These are phyloP conservation scores for Drosophila pseudoananassae DNA, from an alignment of 1,140 invertebrate species.

Conservation along the genomic window DNA sequence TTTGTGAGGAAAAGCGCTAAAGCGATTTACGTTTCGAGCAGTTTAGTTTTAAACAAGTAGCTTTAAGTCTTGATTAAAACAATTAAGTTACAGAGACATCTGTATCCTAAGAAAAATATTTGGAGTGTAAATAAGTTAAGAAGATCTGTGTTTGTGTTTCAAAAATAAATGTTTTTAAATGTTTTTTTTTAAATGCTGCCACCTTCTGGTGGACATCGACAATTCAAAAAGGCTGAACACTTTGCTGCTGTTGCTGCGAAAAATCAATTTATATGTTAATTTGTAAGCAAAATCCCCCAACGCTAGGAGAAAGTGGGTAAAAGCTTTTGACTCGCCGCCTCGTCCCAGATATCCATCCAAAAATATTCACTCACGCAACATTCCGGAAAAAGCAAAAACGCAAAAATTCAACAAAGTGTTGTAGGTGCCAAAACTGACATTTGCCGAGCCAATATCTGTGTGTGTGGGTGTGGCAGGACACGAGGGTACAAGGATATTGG, in stretches of 20 bases:
- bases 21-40: constrained; percentile 58
- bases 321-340: constrained; percentile 30
- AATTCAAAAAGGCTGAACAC: constrained; percentile 65
- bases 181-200: constrained; percentile 16
- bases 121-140: too few relatives aligned
- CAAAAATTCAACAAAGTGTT: constrained; percentile 57
- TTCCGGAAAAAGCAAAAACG: constrained; percentile 25
- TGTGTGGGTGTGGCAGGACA: constrained; percentile 6
- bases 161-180: constrained; percentile 7
- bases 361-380: constrained; percentile 66
- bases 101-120: too few relatives aligned
- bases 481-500: constrained; percentile 8
- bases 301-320: constrained; percentile 35
- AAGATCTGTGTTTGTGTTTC: too few relatives aligned
- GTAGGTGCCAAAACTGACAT: constrained; percentile 77
- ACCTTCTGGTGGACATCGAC: constrained; percentile 44
- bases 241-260: constrained; percentile 40
- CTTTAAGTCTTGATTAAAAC: constrained; percentile 21
- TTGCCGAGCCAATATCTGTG: constrained; percentile 45
- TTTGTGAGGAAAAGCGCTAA: constrained; percentile 38
- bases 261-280: constrained; percentile 83
- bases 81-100: constrained; percentile 14
- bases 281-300: constrained; percentile 66
- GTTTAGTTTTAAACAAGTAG: constrained; percentile 22
- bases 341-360: constrained; percentile 42